phyloP scores from a whole-genome alignment of 1,140 invertebrate species.

The Hyphantria cunea region DNA sequence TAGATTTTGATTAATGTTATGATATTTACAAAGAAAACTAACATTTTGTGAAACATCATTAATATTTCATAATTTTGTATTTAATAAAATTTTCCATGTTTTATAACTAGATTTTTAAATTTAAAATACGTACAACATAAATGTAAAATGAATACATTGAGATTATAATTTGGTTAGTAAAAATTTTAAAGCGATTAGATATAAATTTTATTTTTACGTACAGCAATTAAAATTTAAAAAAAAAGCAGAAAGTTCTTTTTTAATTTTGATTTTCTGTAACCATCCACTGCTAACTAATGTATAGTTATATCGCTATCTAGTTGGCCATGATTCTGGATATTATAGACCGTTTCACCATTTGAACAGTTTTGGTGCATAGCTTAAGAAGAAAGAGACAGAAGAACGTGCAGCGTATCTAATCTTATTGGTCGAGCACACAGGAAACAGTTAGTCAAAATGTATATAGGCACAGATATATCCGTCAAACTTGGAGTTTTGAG shows the following conservation, averaged over 20 bases:
- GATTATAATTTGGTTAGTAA: too few species aligned
- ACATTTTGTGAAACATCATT: not conserved
- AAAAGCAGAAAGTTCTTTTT: too few species aligned
- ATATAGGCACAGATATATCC: conserved; percentile 51
- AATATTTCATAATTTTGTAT: too few species aligned
- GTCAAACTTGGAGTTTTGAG: conserved; percentile 2
- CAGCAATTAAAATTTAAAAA: not conserved
- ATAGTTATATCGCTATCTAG: too few species aligned
- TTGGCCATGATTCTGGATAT: too few species aligned
- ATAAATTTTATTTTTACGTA: not conserved
- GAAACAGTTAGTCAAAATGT: conserved; percentile 58
- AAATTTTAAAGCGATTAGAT: too few species aligned
- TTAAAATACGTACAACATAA: too few species aligned
- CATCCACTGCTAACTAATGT: too few species aligned
- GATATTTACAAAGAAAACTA: not conserved
- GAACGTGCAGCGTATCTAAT: conserved; percentile 66
- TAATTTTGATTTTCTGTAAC: too few species aligned
- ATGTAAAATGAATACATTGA: too few species aligned
- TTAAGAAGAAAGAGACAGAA: conserved; percentile 50
- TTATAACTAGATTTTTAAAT: too few species aligned
- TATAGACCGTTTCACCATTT: conserved; percentile 40
- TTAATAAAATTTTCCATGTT: too few species aligned
- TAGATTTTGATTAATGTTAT: conserved; percentile 1
- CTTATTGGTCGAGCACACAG: conserved; percentile 68
- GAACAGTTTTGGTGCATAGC: conserved; percentile 49